Percentiles rank a stretch among this genome's conserved stretches.
These are phyloP conservation scores for Orchestia grillus DNA, from an alignment of 1,140 invertebrate species.

Conservation along the genomic window DNA sequence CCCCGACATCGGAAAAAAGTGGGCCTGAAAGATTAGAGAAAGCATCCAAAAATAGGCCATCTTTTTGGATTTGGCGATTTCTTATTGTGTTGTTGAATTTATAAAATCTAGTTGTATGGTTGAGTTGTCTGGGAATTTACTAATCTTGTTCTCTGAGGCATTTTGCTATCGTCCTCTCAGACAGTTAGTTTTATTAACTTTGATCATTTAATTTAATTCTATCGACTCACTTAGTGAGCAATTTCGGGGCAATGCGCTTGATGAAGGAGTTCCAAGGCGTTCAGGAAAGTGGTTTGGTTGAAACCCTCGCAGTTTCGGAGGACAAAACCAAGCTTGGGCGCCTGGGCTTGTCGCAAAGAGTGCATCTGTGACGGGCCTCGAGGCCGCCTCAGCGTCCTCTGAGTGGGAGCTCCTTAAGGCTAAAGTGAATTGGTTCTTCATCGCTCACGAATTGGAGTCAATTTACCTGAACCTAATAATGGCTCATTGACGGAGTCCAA, in stretches of 20 bases:
- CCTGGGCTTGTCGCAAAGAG: background rate
- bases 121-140: no score
- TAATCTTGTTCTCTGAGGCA: background rate
- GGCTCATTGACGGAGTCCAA: background rate
- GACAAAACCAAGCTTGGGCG: background rate
- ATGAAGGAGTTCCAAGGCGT: background rate
- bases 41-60: no score
- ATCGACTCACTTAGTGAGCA: background rate
- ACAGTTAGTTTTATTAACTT: background rate
- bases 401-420: background rate
- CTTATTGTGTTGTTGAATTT: no score
- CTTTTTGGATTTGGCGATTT: no score
- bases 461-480: background rate
- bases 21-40: no score
- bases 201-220: background rate
- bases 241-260: background rate
- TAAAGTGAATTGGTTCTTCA: background rate
- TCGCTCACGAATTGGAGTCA: background rate
- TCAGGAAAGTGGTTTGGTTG: background rate
- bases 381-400: background rate
- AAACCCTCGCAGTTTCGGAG: no score
- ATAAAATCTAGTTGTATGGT: no score
- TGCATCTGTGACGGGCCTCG: background rate
- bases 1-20: no score
- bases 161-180: background rate